Evolutionary conservation across 1,140 invertebrate genomes (phyloP).

Genomic region (Micrasema minimum): DNA sequence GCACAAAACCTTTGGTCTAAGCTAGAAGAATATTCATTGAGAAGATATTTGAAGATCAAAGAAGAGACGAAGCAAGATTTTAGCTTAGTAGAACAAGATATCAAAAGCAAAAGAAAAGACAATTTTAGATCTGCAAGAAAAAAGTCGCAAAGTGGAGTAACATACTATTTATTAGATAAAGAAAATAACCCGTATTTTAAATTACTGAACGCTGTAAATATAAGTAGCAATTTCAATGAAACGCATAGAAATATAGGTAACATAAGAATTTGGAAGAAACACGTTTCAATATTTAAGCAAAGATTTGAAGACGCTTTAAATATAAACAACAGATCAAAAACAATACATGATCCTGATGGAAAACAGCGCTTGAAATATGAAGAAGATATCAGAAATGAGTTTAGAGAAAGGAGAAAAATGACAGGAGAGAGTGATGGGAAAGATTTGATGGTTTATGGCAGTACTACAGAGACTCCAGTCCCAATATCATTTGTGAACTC

Average conservation of each 20-base stretch:
- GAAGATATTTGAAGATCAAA: conserved; percentile 17
- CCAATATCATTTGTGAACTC: neutral
- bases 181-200: conserved; percentile 40
- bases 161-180: conserved; percentile 16
- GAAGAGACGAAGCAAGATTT: conserved; percentile 7
- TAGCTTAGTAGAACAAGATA: conserved; percentile 1
- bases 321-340: conserved; percentile 21
- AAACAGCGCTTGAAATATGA: conserved; percentile 13
- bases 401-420: neutral
- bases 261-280: conserved; percentile 35
- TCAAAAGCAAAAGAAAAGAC: conserved; percentile 31
- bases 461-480: conserved; percentile 1
- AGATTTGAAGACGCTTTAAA: neutral
- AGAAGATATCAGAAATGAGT: conserved; percentile 8
- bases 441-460: neutral
- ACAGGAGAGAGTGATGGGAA: neutral
- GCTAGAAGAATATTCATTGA: conserved; percentile 32
- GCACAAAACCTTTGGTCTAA: conserved; percentile 25
- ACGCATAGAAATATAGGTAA: conserved; percentile 10
- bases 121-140: conserved; percentile 25
- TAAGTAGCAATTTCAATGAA: conserved; percentile 26
- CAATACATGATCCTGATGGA: neutral
- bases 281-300: conserved; percentile 6
- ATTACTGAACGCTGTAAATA: conserved; percentile 23
- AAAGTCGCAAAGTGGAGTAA: conserved; percentile 4